Conservation (phyloP, 1,140 invertebrate species). For the Spodoptera litura region DNA sequence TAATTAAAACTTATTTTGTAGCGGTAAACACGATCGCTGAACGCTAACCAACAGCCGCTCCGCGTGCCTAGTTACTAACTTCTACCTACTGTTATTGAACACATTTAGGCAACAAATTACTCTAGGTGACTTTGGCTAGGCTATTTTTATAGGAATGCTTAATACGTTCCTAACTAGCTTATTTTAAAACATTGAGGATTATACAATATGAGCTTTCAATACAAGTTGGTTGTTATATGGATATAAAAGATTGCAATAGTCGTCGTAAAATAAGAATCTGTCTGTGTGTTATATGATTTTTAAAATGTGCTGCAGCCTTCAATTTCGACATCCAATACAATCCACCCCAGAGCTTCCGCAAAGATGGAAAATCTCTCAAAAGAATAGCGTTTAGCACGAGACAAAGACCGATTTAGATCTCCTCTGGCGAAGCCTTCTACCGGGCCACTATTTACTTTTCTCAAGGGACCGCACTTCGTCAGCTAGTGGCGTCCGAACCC, state of each 20-base stretch:
- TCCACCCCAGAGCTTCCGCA: slow-evolving; percentile 69
- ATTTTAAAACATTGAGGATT: neutral
- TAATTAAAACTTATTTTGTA: slow-evolving; percentile 83
- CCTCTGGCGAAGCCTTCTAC: slow-evolving; percentile 69
- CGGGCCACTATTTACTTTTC: slow-evolving; percentile 81
- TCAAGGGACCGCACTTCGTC: slow-evolving; percentile 67
- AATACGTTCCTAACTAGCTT: neutral
- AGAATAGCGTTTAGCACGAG: slow-evolving; percentile 80
- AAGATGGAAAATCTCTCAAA: slow-evolving; percentile 83
- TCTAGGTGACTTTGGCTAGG: slow-evolving; percentile 56
- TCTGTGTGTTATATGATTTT: slow-evolving; percentile 27
- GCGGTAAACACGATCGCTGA: slow-evolving; percentile 62
- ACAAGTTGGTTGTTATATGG: too few species aligned
- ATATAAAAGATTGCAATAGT: neutral
- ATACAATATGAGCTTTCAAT: too few species aligned
- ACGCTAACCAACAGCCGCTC: slow-evolving; percentile 60
- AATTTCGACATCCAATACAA: slow-evolving; percentile 74
- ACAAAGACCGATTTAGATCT: slow-evolving; percentile 84
- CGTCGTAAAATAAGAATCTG: neutral
- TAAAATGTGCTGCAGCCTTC: slow-evolving; percentile 57
- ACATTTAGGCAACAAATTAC: slow-evolving; percentile 65
- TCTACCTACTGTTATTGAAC: slow-evolving; percentile 63
- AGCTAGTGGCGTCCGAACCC: slow-evolving; percentile 66
- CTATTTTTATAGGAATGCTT: neutral
- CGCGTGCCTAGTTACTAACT: slow-evolving; percentile 60